Percentiles rank a stretch among this genome's conserved stretches.
Evolutionary conservation across 2,113 vertebrate genomes (phyloP).

Genomic region (Poicephalus meyeri): DNA sequence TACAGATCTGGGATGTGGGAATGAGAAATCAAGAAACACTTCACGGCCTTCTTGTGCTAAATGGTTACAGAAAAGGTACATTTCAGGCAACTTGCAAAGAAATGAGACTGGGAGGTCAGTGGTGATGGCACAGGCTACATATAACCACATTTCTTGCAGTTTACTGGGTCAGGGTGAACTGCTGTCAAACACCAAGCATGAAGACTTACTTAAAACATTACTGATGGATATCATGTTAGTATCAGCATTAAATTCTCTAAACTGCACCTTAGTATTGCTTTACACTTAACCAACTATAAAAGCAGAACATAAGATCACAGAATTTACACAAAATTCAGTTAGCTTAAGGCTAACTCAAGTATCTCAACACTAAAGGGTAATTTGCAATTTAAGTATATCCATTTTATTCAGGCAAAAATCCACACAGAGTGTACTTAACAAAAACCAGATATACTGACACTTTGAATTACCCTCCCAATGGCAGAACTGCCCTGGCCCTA

Average conservation of each 20-base stretch:
- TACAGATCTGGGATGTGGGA: not conserved
- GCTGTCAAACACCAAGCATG: not conserved
- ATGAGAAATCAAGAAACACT: not conserved
- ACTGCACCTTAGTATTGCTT: not conserved
- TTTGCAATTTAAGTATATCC: not conserved
- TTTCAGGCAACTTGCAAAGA: not conserved
- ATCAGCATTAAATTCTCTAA: not conserved
- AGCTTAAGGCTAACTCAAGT: conserved; percentile 27
- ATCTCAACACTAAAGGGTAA: not conserved
- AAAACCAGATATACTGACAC: conserved; percentile 10
- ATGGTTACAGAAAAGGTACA: not conserved
- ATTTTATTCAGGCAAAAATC: conserved; percentile 34
- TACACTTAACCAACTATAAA: conserved; percentile 22
- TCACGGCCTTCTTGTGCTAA: not conserved
- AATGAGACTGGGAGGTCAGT: not conserved
- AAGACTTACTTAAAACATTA: not conserved
- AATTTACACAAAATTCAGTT: conserved; percentile 22
- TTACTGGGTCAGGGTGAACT: not conserved
- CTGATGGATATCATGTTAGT: not conserved
- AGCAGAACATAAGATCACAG: not conserved
- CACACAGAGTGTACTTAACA: not conserved
- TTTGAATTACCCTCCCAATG: not conserved
- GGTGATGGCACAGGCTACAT: not conserved
- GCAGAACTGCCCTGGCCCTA: not conserved
- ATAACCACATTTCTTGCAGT: not conserved